Evolutionary conservation across 2,888 invertebrate species (phyloP), one percentile per base, ranked within the genome.

Genomic region (Scaeva pyrastri): DNA sequence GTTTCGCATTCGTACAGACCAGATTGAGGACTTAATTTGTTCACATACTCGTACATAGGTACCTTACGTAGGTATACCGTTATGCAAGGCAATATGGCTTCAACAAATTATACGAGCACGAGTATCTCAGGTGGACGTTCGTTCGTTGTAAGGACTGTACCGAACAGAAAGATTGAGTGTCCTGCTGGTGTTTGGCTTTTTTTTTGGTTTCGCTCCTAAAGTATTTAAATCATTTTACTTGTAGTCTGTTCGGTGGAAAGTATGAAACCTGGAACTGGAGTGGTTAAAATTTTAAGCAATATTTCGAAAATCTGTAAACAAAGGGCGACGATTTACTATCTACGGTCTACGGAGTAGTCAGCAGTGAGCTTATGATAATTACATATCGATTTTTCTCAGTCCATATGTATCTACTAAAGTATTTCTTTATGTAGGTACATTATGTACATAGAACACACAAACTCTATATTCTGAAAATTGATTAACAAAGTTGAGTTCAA

Each of bases 21-120:
- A 68, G 72, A 72, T 68, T 73, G 76, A 76, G 23, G 62, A 64
- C 81, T 81, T 76, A 77, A 81, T 85, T 81, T 76, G 60, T 48
- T 60, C 45, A 64, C 55, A 78, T 31, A n/a, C n/a, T n/a, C n/a
- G n/a, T n/a, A n/a, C n/a, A 31, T 31, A 31, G 31, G 31, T 31
- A 31, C 31, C 31, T 31, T 31, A 31, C 31, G 6, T 31, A n/a
- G n/a, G n/a, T 31, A 31, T 31, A 62, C 60, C 48, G 12, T 41
- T 11, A 11, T 19, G 36, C 16, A 52, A 36, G 26, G 66, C 72
- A 72, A 76, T 71, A 75, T 81, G 75, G 81, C 55, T 36, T 39
- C 58, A 36, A 43, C 58, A 76, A 52, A 41, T 58, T 16, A 14
- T 56, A 39, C 36, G n/a, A n/a, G n/a, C n/a, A n/a, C 21, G 5